Conservation (phyloP, 1,140 invertebrate species). For the Zaprionus africanus region DNA sequence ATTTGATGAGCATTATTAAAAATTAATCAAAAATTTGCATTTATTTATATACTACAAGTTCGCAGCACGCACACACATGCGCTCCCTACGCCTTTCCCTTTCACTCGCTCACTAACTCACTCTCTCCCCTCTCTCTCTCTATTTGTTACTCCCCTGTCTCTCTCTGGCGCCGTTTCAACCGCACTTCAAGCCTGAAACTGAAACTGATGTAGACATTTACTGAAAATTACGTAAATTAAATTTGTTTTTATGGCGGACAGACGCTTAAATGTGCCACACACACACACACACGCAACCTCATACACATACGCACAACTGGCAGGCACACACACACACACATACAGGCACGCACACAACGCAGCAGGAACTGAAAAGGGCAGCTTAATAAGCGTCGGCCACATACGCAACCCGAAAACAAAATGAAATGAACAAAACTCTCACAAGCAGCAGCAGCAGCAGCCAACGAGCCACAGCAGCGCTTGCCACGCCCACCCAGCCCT, state of each 20-base stretch:
- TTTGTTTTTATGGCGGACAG: slow-evolving; percentile 77
- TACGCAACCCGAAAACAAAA: slow-evolving; percentile 57
- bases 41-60: slow-evolving; percentile 55
- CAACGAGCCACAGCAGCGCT: slow-evolving; percentile 5
- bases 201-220: slow-evolving; percentile 82
- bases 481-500: not conserved
- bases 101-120: slow-evolving; percentile 4
- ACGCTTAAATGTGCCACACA: slow-evolving; percentile 61
- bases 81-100: not conserved
- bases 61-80: not conserved
- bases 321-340: slow-evolving; percentile 21
- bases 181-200: slow-evolving; percentile 64
- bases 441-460: slow-evolving; percentile 12
- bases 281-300: not conserved
- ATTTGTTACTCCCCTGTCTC: not conserved
- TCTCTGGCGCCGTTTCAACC: slow-evolving; percentile 33
- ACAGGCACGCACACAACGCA: slow-evolving; percentile 27
- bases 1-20: slow-evolving; percentile 79
- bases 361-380: slow-evolving; percentile 48
- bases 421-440: slow-evolving; percentile 51
- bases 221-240: slow-evolving; percentile 83
- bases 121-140: slow-evolving; percentile 3
- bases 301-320: slow-evolving; percentile 14
- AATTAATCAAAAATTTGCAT: slow-evolving; percentile 80
- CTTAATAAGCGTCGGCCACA: slow-evolving; percentile 65